These are phyloP conservation scores for Dynastes hyllus DNA, from an alignment of 2,888 invertebrate species.

Conservation along the genomic window DNA sequence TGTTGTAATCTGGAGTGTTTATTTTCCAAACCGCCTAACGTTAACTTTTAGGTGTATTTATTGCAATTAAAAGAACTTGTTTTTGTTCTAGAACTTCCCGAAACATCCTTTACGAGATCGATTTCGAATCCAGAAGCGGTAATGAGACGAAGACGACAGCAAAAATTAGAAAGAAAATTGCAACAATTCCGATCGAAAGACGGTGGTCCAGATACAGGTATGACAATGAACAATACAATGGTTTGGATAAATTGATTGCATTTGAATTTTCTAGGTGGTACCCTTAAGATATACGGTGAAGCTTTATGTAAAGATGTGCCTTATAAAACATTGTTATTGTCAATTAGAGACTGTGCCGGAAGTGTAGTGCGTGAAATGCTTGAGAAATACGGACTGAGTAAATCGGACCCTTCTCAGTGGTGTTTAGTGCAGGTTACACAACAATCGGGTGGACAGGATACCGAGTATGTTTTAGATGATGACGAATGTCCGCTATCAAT, in stretches of 20 bases:
- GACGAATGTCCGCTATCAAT: slow-evolving; percentile 98
- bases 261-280: slow-evolving; percentile 78
- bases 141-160: slow-evolving; percentile 96
- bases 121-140: slow-evolving; percentile 99
- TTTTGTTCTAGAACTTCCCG: slow-evolving; percentile 85
- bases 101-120: slow-evolving; percentile 98
- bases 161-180: slow-evolving; percentile 96
- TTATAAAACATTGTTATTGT: slow-evolving; percentile 96
- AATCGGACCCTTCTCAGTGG: slow-evolving; percentile 92
- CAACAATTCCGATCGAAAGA: slow-evolving; percentile 97
- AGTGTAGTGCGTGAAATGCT: slow-evolving; percentile 97
- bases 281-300: slow-evolving; percentile 96
- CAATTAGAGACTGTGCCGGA: slow-evolving; percentile 93
- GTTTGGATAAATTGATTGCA: not conserved
- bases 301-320: slow-evolving; percentile 97
- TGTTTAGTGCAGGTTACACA: slow-evolving; percentile 93
- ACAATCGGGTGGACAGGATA: slow-evolving; percentile 75
- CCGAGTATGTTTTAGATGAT: slow-evolving; percentile 95
- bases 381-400: slow-evolving; percentile 95
- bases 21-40: not conserved
- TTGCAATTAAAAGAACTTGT: not conserved
- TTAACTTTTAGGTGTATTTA: not conserved
- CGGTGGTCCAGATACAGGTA: slow-evolving; percentile 93
- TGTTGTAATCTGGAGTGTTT: not conserved
- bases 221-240: slow-evolving; percentile 6